Evolutionary conservation across 2,113 vertebrate species (phyloP).

Genomic region (Psammodynastes pulverulentus): DNA sequence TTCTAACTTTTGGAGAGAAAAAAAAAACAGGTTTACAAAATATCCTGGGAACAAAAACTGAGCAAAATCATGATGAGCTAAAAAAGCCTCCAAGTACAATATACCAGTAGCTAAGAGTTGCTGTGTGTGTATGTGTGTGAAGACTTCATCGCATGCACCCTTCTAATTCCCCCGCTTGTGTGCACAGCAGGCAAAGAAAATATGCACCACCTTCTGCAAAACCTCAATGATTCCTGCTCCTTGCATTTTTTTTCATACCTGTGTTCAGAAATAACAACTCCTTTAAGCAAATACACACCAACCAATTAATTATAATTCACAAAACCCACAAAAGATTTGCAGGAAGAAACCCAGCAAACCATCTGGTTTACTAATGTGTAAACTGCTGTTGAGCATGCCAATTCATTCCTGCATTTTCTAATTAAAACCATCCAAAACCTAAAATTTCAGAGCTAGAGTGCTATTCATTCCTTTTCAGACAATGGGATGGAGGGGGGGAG

Average conservation of each 20-base stretch:
- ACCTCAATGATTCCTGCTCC: background rate
- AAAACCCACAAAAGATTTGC: conserved; percentile 4
- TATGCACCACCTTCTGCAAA: background rate
- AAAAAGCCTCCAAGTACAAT: background rate
- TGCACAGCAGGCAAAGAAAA: background rate
- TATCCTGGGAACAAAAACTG: conserved; percentile 38
- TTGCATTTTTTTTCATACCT: background rate
- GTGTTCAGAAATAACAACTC: background rate
- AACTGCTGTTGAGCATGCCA: background rate
- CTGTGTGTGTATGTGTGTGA: background rate
- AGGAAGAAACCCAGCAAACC: background rate
- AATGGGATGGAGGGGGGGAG: accelerated
- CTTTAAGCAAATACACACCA: conserved; percentile 10
- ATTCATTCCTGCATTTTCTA: conserved; percentile 1
- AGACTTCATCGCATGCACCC: background rate
- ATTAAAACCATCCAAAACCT: accelerated
- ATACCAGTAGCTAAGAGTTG: background rate
- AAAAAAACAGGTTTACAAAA: conserved; percentile 34
- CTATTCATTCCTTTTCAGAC: background rate
- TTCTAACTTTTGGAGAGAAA: conserved; percentile 45
- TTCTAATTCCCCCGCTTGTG: too few species aligned
- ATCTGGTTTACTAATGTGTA: background rate
- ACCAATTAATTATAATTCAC: conserved; percentile 24
- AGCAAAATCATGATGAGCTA: conserved; percentile 9
- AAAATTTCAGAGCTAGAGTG: background rate